These are phyloP conservation scores for Sinocyclocheilus anophthalmus DNA, from an alignment of 2,113 vertebrate species.

Conservation along the genomic window DNA sequence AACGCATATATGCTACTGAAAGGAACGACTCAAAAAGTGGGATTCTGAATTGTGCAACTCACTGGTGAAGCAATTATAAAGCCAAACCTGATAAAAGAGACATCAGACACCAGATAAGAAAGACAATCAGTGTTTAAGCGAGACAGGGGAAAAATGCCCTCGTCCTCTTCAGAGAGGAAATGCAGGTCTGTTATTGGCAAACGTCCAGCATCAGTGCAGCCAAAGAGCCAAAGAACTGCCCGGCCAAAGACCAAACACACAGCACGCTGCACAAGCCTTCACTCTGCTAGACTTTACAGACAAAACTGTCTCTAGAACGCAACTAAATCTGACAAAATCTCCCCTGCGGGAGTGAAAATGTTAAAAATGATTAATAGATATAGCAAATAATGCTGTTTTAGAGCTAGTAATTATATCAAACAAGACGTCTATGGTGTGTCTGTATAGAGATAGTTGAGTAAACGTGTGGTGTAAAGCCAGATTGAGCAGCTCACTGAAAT, in stretches of 20 bases:
- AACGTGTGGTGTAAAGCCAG: background rate
- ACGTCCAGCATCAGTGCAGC: background rate
- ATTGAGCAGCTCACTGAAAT: background rate
- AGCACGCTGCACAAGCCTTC: too few species aligned
- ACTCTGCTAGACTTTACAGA: background rate
- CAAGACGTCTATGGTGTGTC: background rate
- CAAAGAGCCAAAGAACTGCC: background rate
- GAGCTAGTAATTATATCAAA: background rate
- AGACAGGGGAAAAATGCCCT: background rate
- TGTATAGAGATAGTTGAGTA: background rate
- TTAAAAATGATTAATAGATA: background rate
- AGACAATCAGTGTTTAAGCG: slow-evolving; percentile 11
- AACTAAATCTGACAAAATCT: background rate
- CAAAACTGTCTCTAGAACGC: background rate
- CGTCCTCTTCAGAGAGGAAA: background rate
- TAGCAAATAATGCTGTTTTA: background rate
- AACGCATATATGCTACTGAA: too few species aligned
- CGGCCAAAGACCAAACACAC: background rate
- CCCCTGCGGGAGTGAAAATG: too few species aligned
- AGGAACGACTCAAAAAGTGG: background rate
- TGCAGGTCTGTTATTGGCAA: background rate
- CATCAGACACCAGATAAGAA: slow-evolving; percentile 35
- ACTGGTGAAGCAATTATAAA: background rate
- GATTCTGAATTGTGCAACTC: background rate
- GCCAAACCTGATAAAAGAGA: slow-evolving; percentile 40